A percentile compares a stretch with the other conserved stretches of the same genome.
phyloP scores from a whole-genome alignment of 2,113 vertebrate species.

The Parotia lawesii region DNA sequence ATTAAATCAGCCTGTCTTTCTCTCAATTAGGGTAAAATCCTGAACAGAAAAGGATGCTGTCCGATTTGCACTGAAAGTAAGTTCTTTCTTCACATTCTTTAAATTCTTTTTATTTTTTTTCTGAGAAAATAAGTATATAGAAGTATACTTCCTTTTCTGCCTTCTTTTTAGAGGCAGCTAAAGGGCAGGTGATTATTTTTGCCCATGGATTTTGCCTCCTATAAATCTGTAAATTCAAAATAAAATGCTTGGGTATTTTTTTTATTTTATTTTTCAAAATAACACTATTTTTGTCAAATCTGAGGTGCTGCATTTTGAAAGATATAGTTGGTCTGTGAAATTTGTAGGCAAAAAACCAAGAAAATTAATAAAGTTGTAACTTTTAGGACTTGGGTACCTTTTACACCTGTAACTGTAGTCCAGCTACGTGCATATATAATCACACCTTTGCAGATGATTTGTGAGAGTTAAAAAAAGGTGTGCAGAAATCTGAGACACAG shows the following conservation, averaged over 20 bases:
- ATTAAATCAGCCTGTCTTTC: constrained; percentile 60
- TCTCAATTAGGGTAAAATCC: constrained; percentile 91
- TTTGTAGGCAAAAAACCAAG: not conserved
- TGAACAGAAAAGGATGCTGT: constrained; percentile 97
- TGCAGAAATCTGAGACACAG: not conserved
- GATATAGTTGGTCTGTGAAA: not conserved
- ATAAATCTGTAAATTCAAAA: not conserved
- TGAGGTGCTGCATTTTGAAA: not conserved
- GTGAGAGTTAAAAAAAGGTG: not conserved
- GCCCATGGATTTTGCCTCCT: not conserved
- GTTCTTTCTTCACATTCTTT: constrained; percentile 74
- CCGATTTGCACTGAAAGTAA: constrained; percentile 99
- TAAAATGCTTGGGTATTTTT: not conserved
- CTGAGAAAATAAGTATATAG: not conserved
- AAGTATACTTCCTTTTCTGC: not conserved
- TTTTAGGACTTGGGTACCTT: not conserved
- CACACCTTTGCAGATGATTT: not conserved
- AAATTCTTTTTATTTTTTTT: not conserved
- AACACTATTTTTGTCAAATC: not conserved
- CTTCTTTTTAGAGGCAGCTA: not conserved
- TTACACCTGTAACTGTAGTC: not conserved
- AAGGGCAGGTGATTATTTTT: not conserved
- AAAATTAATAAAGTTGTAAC: not conserved
- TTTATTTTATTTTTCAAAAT: not conserved
- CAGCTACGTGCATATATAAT: not conserved